These are phyloP conservation scores for Oenanthe melanoleuca DNA, from an alignment of 2,113 vertebrate species.

Conservation along the genomic window DNA sequence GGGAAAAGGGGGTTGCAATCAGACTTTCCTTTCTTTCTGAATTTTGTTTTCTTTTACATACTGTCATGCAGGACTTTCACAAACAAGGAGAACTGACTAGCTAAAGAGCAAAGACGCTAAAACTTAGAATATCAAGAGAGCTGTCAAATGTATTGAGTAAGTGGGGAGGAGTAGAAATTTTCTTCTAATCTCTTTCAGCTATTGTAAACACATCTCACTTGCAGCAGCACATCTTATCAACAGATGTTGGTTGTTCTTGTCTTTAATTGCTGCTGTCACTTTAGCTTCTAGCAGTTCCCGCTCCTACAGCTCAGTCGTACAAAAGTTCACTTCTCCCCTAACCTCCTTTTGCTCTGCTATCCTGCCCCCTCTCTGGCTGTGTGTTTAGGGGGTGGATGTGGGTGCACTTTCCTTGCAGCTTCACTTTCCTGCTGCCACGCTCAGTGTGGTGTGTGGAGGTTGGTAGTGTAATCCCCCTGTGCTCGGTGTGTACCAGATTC, in stretches of 20 bases:
- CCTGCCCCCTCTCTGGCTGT: background rate
- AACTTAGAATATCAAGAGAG: slow-evolving; percentile 21
- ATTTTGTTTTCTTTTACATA: background rate
- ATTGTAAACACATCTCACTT: slow-evolving; percentile 54
- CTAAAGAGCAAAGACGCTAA: background rate
- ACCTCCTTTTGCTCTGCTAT: background rate
- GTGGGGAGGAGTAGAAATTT: slow-evolving; percentile 14
- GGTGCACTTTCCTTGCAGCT: background rate
- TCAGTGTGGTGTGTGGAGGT: background rate
- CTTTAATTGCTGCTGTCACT: slow-evolving; percentile 45
- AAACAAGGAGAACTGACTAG: background rate
- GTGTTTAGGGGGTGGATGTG: background rate
- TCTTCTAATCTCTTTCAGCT: slow-evolving; percentile 39
- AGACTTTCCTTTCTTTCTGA: background rate
- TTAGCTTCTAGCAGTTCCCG: background rate
- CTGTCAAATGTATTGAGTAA: background rate
- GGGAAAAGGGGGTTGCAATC: background rate
- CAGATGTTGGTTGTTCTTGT: slow-evolving; percentile 45
- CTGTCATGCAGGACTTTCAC: background rate
- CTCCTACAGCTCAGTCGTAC: background rate
- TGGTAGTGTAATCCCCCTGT: background rate
- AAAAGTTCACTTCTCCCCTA: background rate
- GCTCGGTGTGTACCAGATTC: background rate
- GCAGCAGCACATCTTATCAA: slow-evolving; percentile 47
- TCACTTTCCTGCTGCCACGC: background rate